Evolutionary conservation across 2,113 vertebrate genomes (phyloP), one percentile per base, ranked within the genome.

Genomic region (Glaucomys volans): DNA sequence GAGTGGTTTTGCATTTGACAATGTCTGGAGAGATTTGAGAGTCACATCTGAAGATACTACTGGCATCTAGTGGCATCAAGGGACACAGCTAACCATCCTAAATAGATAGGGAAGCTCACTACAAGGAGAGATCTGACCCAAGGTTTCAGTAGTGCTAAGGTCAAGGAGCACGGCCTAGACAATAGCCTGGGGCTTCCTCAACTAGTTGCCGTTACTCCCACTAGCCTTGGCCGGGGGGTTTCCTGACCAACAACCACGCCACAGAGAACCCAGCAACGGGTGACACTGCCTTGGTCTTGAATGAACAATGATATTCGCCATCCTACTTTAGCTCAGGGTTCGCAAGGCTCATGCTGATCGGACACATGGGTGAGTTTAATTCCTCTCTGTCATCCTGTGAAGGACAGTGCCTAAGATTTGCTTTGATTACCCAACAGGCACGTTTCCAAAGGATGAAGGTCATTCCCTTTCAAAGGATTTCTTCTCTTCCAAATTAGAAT

Each of bases 401-500:
- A 54, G 11, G 54, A 35, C 0, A 0, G 3, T 9, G 20, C 11
- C 8, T 8, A 47, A 52, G 47, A 35, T 52, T 54, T 80, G 5
- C 83, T 57, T 32, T 30, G 24, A 30, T 3, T 17, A 28, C 44
- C 40, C 76, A 16, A 72, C 2, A 18, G 35, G 35, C 32, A 26
- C n/a, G 28, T 59, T 77, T 28, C 80, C 62, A 42, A 87, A 35
- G 44, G 57, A 83, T 32, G 32, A 91, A 72, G 14, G 32, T 44
- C 37, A 57, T 84, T 92, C 22, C 30, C 13, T 54, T 47, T 67
- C 79, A 59, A 62, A 76, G 90, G 4, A 3, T 37, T 32, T 54
- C 80, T 91, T n/a, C 14, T 20, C 95, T 71, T 91, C 17, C 72
- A 40, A 35, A n/a, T 74, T 26, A 42, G 69, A 86, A 64, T n/a